These are phyloP conservation scores for Planococcus citri DNA, from an alignment of 1,140 invertebrate genomes.

Conservation along the genomic window DNA sequence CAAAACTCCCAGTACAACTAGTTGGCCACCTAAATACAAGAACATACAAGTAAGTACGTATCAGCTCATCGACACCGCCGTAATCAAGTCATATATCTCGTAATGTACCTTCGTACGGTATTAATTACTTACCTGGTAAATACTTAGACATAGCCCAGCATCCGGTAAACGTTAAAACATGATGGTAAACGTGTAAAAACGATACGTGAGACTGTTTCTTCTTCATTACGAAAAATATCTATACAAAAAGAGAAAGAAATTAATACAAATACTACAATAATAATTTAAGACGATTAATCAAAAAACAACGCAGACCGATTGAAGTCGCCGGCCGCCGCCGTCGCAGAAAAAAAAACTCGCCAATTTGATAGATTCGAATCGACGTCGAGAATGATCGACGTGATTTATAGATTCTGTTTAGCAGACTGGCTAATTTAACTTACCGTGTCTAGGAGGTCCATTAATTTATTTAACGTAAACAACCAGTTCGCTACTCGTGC, in stretches of 20 bases:
- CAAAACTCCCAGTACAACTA: slow-evolving; percentile 39
- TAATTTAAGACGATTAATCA: not conserved
- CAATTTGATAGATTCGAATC: not conserved
- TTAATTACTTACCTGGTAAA: slow-evolving; percentile 37
- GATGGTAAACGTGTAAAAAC: slow-evolving; percentile 50
- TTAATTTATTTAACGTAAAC: slow-evolving; percentile 47
- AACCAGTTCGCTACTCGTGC: slow-evolving; percentile 51
- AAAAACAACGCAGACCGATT: not conserved
- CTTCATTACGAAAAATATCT: slow-evolving; percentile 49
- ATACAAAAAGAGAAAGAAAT: slow-evolving; percentile 29
- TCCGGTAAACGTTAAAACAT: slow-evolving; percentile 39
- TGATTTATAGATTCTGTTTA: not conserved
- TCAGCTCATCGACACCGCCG: no score
- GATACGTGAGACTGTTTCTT: slow-evolving; percentile 49
- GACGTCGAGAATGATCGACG: not conserved
- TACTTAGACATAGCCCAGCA: slow-evolving; percentile 40
- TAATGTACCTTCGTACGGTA: no score
- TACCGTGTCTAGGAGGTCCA: slow-evolving; percentile 27
- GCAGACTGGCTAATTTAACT: not conserved
- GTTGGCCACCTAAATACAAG: slow-evolving; percentile 36
- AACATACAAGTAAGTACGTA: no score
- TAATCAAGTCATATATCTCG: no score
- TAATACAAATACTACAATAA: not conserved
- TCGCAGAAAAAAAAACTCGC: not conserved
- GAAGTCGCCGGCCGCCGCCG: not conserved